Conservation (phyloP, 2,113 vertebrate species). For the Petaurus breviceps region DNA sequence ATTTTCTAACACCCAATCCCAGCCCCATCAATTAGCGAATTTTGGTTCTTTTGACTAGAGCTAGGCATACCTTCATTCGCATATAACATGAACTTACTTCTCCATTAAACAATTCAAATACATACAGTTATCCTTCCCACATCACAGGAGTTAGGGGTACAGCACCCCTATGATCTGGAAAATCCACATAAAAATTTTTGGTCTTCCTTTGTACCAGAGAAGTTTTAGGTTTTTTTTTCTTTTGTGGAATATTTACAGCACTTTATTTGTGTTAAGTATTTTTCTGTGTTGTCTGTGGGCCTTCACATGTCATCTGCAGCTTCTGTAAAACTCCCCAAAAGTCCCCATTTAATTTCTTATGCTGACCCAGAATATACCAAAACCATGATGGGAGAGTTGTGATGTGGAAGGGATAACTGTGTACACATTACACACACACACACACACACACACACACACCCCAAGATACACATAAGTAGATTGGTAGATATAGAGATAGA, state of each 20-base stretch:
- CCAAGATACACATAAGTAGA: too few species aligned
- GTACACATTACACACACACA: too few species aligned
- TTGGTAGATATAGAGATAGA: too few species aligned
- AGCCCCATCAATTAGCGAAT: background rate
- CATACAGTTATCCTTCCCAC: background rate
- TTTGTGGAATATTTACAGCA: background rate
- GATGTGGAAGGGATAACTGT: background rate
- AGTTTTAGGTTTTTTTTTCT: background rate
- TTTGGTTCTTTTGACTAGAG: conserved; percentile 2
- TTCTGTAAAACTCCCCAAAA: background rate
- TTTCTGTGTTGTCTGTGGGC: background rate
- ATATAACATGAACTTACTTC: background rate
- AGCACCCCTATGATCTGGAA: background rate
- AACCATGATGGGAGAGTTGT: background rate
- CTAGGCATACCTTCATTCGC: conserved; percentile 1
- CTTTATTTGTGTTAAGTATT: background rate
- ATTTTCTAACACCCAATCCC: background rate
- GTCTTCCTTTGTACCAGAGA: background rate
- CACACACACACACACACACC: too few species aligned
- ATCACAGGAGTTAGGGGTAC: background rate
- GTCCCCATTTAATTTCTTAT: too few species aligned
- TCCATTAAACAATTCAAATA: background rate
- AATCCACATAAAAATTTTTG: background rate
- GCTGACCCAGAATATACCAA: background rate
- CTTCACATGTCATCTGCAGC: background rate